Evolutionary conservation across 2,888 invertebrate genomes (phyloP).

Genomic region (Pachliopta kotzebuea): DNA sequence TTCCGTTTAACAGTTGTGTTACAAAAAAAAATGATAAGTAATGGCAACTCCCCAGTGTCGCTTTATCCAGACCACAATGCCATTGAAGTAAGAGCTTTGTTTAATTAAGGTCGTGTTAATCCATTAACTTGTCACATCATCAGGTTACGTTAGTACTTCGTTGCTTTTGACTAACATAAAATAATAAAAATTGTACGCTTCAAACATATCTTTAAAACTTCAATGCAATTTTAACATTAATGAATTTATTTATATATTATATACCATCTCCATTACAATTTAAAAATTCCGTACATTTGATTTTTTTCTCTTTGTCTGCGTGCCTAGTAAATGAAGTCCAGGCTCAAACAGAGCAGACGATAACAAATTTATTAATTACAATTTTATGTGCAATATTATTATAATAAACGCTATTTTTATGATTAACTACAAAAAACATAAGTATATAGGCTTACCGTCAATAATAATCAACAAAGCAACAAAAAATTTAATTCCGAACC

Average conservation of each 20-base stretch:
- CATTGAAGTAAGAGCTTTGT: background rate
- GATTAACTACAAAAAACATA: no score
- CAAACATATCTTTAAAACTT: no score
- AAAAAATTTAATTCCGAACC: no score
- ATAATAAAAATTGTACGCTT: background rate
- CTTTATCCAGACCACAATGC: background rate
- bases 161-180: background rate
- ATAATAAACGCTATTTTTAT: background rate
- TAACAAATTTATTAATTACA: background rate
- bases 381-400: background rate
- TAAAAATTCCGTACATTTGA: no score
- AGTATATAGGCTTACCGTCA: no score
- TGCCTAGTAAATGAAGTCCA: background rate
- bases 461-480: no score
- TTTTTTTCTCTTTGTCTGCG: background rate
- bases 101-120: background rate
- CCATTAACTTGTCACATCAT: conserved; percentile 5
- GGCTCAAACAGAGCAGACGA: background rate
- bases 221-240: no score
- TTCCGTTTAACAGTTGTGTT: background rate
- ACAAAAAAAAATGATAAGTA: background rate
- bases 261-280: no score
- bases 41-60: background rate
- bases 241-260: no score
- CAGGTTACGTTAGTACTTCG: background rate